Percentiles rank a stretch among this genome's conserved stretches.
These are phyloP conservation scores for Erebia aethiops DNA, from an alignment of 2,888 invertebrate genomes.

Conservation along the genomic window DNA sequence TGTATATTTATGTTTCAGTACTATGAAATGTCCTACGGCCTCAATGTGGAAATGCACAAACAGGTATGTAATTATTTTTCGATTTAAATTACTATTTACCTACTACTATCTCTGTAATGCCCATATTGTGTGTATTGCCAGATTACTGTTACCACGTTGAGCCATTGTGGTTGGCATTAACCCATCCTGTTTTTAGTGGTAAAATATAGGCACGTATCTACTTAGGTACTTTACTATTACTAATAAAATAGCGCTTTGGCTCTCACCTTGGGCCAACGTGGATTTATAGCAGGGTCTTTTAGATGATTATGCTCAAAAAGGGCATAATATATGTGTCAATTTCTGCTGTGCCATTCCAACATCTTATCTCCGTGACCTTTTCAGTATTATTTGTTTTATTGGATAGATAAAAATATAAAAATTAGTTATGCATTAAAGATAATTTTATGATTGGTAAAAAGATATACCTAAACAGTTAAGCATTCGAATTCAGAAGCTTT, in stretches of 20 bases:
- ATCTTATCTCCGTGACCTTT: not conserved
- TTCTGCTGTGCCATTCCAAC: not conserved
- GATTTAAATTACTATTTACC: not conserved
- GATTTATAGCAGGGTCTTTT: no score
- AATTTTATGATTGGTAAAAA: not conserved
- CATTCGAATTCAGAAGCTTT: not conserved
- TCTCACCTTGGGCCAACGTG: no score
- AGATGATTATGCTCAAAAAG: not conserved
- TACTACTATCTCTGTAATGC: no score
- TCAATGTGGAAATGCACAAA: constrained; percentile 99
- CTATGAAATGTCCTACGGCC: constrained; percentile 98
- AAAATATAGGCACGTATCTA: no score
- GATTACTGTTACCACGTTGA: no score
- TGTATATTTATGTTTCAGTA: constrained; percentile 89
- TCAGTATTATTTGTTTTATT: not conserved
- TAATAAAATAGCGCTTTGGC: no score
- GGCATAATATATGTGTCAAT: not conserved
- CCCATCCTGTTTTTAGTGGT: no score
- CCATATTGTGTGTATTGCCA: no score
- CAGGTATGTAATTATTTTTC: constrained; percentile 86
- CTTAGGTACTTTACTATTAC: no score
- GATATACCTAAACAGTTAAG: not conserved
- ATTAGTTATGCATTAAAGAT: not conserved
- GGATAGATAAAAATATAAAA: not conserved
- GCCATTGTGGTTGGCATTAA: no score